Conservation (phyloP, 2,888 invertebrate genomes). For the Epinotia demarniana region DNA sequence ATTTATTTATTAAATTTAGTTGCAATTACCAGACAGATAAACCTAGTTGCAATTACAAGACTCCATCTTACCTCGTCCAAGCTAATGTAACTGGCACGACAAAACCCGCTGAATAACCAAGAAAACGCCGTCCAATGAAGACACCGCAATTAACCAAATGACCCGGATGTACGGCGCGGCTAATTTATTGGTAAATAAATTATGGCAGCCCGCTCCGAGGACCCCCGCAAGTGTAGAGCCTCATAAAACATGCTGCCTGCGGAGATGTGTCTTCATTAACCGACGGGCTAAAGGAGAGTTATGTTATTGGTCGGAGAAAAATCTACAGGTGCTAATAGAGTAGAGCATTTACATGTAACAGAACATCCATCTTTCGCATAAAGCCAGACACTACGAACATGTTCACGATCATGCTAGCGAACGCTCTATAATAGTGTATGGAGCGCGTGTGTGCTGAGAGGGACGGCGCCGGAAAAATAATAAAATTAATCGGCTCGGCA, state of each 20-base stretch:
- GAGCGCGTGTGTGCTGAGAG: no score
- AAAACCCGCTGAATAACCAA: background rate
- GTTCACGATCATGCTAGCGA: no score
- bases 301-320: background rate
- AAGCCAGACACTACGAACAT: no score
- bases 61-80: background rate
- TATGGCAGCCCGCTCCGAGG: background rate
- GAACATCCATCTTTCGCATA: no score
- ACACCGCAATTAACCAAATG: slow-evolving; percentile 13
- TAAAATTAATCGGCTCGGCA: no score
- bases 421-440: no score
- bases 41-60: no score
- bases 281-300: background rate
- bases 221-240: slow-evolving; percentile 4
- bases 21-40: no score
- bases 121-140: slow-evolving; percentile 3
- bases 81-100: background rate
- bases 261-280: slow-evolving; percentile 15
- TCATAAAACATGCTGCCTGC: slow-evolving; percentile 6
- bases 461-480: no score
- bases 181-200: slow-evolving; percentile 26
- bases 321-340: no score
- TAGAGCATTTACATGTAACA: no score
- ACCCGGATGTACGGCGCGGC: slow-evolving; percentile 11
- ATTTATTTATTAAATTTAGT: no score